A percentile compares a stretch with the other conserved stretches of the same genome.
phyloP scores from a whole-genome alignment of 2,113 vertebrate species.

The Laticauda laticaudata region DNA sequence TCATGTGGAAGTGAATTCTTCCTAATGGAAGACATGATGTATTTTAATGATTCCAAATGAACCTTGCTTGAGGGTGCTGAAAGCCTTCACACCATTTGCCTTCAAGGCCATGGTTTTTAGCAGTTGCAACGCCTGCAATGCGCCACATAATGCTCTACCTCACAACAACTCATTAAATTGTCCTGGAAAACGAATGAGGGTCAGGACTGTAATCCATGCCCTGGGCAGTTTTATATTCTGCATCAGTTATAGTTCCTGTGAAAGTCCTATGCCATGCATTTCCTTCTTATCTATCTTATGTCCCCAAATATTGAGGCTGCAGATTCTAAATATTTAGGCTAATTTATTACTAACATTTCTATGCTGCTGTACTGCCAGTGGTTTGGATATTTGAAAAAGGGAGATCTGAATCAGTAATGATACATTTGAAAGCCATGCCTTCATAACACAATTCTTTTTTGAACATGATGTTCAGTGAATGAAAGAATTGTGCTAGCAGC shows the following conservation, averaged over 20 bases:
- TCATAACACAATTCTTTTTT: neutral
- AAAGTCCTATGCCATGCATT: neutral
- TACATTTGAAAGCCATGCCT: neutral
- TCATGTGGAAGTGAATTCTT: neutral
- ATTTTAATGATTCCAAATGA: neutral
- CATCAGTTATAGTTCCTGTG: neutral
- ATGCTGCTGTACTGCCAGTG: neutral
- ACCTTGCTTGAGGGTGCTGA: neutral
- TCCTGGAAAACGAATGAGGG: neutral
- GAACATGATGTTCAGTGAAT: neutral
- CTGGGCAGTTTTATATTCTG: neutral
- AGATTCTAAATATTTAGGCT: neutral
- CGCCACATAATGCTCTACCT: neutral
- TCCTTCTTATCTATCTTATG: neutral
- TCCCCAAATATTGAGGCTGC: neutral
- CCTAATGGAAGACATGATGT: neutral
- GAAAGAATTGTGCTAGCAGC: neutral
- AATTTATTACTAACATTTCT: neutral
- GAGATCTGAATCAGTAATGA: neutral
- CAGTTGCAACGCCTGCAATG: neutral
- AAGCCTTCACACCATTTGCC: neutral
- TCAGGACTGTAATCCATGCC: neutral
- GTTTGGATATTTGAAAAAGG: neutral
- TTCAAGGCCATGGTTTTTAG: neutral
- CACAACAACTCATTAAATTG: neutral